Percentiles rank a stretch among this genome's conserved stretches.
Evolutionary conservation across 23 tunicate genomes (phyloP).

Genomic region (Oikopleura albicans): DNA sequence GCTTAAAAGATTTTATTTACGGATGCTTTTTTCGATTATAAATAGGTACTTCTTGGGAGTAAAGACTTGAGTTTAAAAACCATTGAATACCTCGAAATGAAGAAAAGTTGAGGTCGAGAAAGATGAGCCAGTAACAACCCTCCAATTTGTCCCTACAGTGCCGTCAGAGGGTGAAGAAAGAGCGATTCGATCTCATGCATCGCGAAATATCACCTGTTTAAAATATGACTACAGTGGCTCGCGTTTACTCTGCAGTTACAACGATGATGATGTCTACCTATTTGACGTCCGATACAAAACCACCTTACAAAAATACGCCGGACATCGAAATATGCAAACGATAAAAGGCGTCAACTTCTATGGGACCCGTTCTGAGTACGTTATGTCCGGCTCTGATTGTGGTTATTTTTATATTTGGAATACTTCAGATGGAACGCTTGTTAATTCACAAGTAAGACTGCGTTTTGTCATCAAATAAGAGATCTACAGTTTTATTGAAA

Average conservation of each 20-base stretch:
- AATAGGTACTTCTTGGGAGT: too few relatives aligned
- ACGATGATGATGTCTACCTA: slow-evolving; percentile 63
- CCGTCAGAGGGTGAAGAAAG: slow-evolving; percentile 21
- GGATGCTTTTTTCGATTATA: too few relatives aligned
- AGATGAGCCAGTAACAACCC: too few relatives aligned
- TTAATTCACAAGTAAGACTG: too few relatives aligned
- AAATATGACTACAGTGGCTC: slow-evolving; percentile 51
- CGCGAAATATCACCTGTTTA: slow-evolving; percentile 52
- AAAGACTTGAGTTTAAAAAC: too few relatives aligned
- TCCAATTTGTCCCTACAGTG: too few relatives aligned
- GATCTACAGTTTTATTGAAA: too few relatives aligned
- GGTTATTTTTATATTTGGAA: slow-evolving; percentile 79
- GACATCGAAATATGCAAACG: slow-evolving; percentile 61
- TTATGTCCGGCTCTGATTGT: slow-evolving; percentile 78
- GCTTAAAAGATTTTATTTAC: too few relatives aligned
- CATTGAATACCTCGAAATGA: too few relatives aligned
- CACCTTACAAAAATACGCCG: slow-evolving; percentile 31
- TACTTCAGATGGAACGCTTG: too few relatives aligned
- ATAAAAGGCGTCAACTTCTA: slow-evolving; percentile 82
- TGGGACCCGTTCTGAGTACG: slow-evolving; percentile 46
- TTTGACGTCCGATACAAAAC: slow-evolving; percentile 21
- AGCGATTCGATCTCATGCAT: slow-evolving; percentile 33
- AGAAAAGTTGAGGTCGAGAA: too few relatives aligned
- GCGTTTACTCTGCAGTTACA: slow-evolving; percentile 59
- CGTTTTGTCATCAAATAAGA: too few relatives aligned